Conservation (phyloP, 2,797 vertebrate genomes). For the Rhyacichthys aspro region DNA sequence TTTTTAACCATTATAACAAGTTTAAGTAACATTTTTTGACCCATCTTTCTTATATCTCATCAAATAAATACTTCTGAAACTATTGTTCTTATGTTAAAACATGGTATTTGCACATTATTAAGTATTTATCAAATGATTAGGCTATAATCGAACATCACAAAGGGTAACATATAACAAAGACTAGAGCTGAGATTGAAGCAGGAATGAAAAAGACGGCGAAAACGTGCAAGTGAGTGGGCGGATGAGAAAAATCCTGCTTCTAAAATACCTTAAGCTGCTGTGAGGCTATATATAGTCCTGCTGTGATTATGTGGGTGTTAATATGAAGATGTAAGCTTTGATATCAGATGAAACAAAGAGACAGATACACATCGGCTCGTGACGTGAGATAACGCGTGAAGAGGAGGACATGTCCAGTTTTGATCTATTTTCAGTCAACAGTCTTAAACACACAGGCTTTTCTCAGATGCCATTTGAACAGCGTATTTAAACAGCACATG, state of each 20-base stretch:
- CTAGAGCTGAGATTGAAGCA: slow-evolving; percentile 41
- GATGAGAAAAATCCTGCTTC: slow-evolving; percentile 53
- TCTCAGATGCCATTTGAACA: slow-evolving; percentile 33
- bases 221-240: slow-evolving; percentile 49
- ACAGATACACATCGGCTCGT: too few species aligned
- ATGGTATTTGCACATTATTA: too few species aligned
- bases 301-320: slow-evolving; percentile 66
- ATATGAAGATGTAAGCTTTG: slow-evolving; percentile 70
- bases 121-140: too few species aligned
- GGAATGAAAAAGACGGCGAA: slow-evolving; percentile 36
- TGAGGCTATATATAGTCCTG: slow-evolving; percentile 62
- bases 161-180: slow-evolving; percentile 24
- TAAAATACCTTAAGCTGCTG: slow-evolving; percentile 58
- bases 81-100: too few species aligned
- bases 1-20: too few species aligned
- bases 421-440: slow-evolving; percentile 19
- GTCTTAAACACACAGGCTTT: slow-evolving; percentile 3
- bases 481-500: slow-evolving; percentile 25
- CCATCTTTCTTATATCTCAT: too few species aligned
- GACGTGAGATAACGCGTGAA: too few species aligned
- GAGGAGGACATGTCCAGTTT: slow-evolving; percentile 14
- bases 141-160: slow-evolving; percentile 8
- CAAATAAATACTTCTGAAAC: too few species aligned
- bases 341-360: slow-evolving; percentile 50
- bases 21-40: too few species aligned